Conservation (phyloP, 2,888 invertebrate genomes). For the Podotricha telesiphe region DNA sequence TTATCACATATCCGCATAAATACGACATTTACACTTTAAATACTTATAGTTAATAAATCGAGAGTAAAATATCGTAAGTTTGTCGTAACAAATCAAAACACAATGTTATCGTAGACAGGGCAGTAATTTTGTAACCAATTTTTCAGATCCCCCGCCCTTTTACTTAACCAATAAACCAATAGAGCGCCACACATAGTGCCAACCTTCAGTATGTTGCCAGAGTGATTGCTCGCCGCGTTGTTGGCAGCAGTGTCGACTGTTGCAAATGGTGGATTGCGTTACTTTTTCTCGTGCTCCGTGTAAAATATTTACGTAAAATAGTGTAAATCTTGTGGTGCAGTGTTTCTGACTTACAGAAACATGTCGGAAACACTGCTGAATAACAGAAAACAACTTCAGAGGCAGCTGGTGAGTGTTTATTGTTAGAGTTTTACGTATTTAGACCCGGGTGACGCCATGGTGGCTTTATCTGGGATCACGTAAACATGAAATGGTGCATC, state of each 20-base stretch:
- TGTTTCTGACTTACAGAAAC: constrained; percentile 81
- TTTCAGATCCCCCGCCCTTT: constrained; percentile 66
- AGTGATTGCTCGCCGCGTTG: constrained; percentile 71
- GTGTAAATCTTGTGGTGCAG: constrained; percentile 79
- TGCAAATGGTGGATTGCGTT: constrained; percentile 84
- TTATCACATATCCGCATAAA: not conserved
- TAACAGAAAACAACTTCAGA: constrained; percentile 83
- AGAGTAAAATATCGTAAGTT: not conserved
- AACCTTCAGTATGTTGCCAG: constrained; percentile 66
- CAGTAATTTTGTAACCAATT: constrained; percentile 49
- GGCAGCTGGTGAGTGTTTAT: constrained; percentile 86
- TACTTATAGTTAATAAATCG: not conserved
- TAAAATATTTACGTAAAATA: constrained; percentile 85
- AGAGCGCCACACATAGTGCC: constrained; percentile 59
- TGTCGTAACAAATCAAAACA: not conserved
- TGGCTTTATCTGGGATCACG: constrained; percentile 86
- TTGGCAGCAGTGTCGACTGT: constrained; percentile 81
- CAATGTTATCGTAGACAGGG: not conserved
- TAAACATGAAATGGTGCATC: constrained; percentile 85
- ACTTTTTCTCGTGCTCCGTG: constrained; percentile 83
- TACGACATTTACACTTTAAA: not conserved
- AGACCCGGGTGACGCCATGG: constrained; percentile 86
- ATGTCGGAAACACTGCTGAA: constrained; percentile 85
- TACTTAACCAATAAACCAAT: constrained; percentile 71
- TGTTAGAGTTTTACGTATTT: constrained; percentile 80